Base-by-base conservation (phyloP, 2,888 invertebrate genomes). In the Dryobotodes eremita region DNA sequence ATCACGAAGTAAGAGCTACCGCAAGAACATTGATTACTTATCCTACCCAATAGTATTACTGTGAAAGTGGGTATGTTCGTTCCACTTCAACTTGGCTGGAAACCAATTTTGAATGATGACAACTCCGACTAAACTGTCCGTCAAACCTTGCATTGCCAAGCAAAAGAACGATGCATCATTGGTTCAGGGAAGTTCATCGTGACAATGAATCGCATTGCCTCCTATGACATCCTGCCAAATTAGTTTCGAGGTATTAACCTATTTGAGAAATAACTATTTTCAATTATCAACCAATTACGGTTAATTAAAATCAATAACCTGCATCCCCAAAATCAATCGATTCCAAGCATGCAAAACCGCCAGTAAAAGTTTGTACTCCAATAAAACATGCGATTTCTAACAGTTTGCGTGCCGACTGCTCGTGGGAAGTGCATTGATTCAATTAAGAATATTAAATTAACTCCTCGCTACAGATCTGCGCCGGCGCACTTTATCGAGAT, bases 361-460 rank as follows among this genome's bases (percentile, higher is more conserved):
- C 5, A 55, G 26, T 42, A 79, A 79, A 82, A 74, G 55, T 55
- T 50, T 48, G 20, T 76, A 65, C 50, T 74, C 69, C 77, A 87
- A 86, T 87, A 73, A 86, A 87, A 86, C 77, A 80, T 69, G 79
- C 88, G 86, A 84, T 91, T 89, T 91, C 89, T 89, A 90, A 87
- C 77, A 85, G 86, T 79, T 89, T 84, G 89, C 90, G 89, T 91
- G 92, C 85, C 85, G 85, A 83, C 77, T 80, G 75, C 85, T 91
- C 93, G 94, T 94, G 94, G 92, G 94, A 95, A 95, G 90, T 91
- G 92, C 91, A 92, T 92, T 91, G 92, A 93, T 92, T 94, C 90
- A 92, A 94, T 95, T 93, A 93, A 90, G 91, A 90, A 89, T 83
- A 89, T 91, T 92, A 89, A 93, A 94, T 95, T 94, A 94, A 89